Evolutionary conservation across 2,888 invertebrate genomes (phyloP), one percentile per base, ranked within the genome.

Genomic region (Clusia tigrina): DNA sequence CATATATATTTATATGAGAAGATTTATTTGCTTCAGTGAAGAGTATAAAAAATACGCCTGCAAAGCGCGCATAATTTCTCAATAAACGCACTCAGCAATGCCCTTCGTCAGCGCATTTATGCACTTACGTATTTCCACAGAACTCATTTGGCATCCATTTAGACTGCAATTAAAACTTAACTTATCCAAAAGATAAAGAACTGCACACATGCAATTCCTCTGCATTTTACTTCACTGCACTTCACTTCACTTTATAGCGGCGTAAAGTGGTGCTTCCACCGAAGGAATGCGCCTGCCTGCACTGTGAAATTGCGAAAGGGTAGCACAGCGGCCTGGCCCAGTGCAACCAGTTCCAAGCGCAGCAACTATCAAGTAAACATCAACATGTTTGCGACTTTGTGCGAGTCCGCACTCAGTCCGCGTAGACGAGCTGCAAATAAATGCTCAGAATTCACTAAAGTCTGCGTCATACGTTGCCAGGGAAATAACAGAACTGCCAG

Each of bases 111-210:
- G 42, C 42, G 32, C 32, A 32, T 12, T 9, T 12, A 32, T 32
- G 32, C 32, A 32, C 32, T 9, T 12, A 32, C 12, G 12, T 12
- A 32, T 32, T 32, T 15, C 42, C 42, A 42, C 10, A n/a, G 42
- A 42, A 42, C 42, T 77, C 77, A 77, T 78, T 77, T 78, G 74
- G 75, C n/a, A 77, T 74, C 74, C 78, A 78, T 77, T 77, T 78
- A 76, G 78, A 71, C 76, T 69, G 78, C 77, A 77, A 77, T 77
- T 77, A 77, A 78, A 77, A 78, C 77, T 72, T 76, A 77, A 76
- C 74, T 71, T 76, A 73, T 69, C 60, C 67, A 46, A 10, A 54
- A 56, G 61, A 62, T 62, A 57, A 57, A 32, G 23, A 62, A 23
- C 56, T 42, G 12, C 42, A 42, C n/a, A n/a, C 42, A 42, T 42